These are phyloP conservation scores for Austrofundulus limnaeus DNA, from an alignment of 2,113 vertebrate species.

Conservation along the genomic window DNA sequence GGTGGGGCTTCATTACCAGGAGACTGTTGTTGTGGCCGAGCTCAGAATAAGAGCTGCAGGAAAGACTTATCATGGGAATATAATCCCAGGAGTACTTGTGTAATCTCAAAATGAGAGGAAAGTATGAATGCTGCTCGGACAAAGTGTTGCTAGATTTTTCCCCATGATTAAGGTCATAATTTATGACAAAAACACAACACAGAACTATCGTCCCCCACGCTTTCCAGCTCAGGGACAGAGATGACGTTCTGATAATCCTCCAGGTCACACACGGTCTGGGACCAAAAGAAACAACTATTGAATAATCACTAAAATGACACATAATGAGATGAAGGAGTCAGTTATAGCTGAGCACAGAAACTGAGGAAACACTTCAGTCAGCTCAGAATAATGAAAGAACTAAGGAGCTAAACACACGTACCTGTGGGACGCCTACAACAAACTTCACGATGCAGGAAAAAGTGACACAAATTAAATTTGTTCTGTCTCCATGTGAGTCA, in stretches of 20 bases:
- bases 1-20: conserved; percentile 69
- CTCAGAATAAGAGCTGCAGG: conserved; percentile 53
- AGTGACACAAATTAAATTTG: no score
- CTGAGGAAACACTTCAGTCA: no score
- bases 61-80: conserved; percentile 47
- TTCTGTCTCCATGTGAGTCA: no score
- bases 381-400: no score
- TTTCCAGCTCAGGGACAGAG: conserved; percentile 5
- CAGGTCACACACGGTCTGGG: background rate
- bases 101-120: conserved; percentile 38
- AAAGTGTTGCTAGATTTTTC: conserved; percentile 39
- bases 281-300: no score
- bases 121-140: conserved; percentile 37
- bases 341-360: no score
- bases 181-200: conserved; percentile 42
- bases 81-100: conserved; percentile 37
- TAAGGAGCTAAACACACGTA: no score
- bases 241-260: no score
- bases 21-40: conserved; percentile 57
- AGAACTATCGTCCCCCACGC: conserved; percentile 30
- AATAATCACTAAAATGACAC: no score
- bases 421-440: no score
- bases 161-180: conserved; percentile 56
- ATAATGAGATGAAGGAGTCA: no score
- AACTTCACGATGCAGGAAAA: no score